Conservation (phyloP, 2,113 vertebrate genomes). For the Ictalurus punctatus region DNA sequence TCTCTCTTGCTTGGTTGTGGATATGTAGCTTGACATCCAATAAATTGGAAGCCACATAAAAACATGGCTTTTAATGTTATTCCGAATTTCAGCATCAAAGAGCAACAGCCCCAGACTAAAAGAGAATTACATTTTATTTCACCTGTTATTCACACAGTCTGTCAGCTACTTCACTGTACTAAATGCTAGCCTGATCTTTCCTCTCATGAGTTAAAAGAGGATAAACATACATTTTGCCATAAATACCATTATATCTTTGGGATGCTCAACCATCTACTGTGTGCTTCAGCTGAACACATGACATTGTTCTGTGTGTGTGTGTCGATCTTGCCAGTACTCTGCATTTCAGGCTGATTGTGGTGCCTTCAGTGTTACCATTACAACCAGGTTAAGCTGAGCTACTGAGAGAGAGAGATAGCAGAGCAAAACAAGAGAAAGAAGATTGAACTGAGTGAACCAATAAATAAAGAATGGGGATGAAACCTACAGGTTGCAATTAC, state of each 20-base stretch:
- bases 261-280: slow-evolving; percentile 32
- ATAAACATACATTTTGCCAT: slow-evolving; percentile 63
- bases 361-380: slow-evolving; percentile 58
- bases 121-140: not conserved
- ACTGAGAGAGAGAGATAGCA: slow-evolving; percentile 45
- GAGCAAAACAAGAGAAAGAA: slow-evolving; percentile 45
- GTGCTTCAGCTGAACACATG: slow-evolving; percentile 2
- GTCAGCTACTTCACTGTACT: not conserved
- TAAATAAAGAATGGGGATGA: slow-evolving; percentile 44
- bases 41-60: slow-evolving; percentile 35
- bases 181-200: slow-evolving; percentile 14
- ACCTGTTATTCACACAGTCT: not conserved
- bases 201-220: slow-evolving; percentile 37
- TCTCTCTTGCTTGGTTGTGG: slow-evolving; percentile 2
- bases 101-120: slow-evolving; percentile 1
- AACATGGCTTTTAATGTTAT: slow-evolving; percentile 34
- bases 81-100: not conserved
- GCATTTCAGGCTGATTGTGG: slow-evolving; percentile 63
- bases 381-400: slow-evolving; percentile 60
- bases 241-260: slow-evolving; percentile 51
- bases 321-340: slow-evolving; percentile 20
- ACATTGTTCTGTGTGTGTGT: not conserved
- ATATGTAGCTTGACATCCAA: slow-evolving; percentile 14
- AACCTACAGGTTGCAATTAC: slow-evolving; percentile 18
- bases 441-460: slow-evolving; percentile 36